Base-by-base conservation (phyloP, 2,797 vertebrate genomes). In the Orientallactaga sibirica region DNA sequence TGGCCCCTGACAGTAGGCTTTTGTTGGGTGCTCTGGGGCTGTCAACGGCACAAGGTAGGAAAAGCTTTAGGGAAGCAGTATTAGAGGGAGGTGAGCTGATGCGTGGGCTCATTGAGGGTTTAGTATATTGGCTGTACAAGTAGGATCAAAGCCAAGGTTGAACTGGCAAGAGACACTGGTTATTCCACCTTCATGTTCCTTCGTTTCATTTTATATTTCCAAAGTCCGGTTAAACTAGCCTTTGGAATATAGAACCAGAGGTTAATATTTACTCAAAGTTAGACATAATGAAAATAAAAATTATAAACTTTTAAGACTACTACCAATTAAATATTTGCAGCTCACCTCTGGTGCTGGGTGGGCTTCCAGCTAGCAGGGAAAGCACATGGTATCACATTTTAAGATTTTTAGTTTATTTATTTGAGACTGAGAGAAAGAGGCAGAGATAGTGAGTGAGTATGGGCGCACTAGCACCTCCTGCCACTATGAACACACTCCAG, bases 251-350 rank as follows among this genome's bases (percentile, higher is more conserved):
- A 78, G 85, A 86, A 55, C 37, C 67, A 80, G 62, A 93, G 83
- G 73, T 66, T 48, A 52, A 43, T 87, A 71, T 80, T 86, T 76
- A 82, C 52, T 76, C 85, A 79, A 10, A 78, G 61, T 85, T 68
- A 90, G 76, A 85, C 83, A 82, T 43, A 73, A 93, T 33, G 86
- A 94, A 87, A 96, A 86, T 79, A 15, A 84, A 81, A 90, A 66
- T 70, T 61, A 80, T 79, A 84, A 55, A 84, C 90, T 77, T 67
- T 80, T 80, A 86, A 70, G 83, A 83, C 27, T 4, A 25, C 62
- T 58, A 10, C 75, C 2, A 1, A 29, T 76, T 27, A 70, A 75
- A 88, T 25, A 3, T 71, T 55, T 29, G 90, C 79, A 73, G 41
- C 81, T 74, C 61, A 22, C 70, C 20, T 25, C 16, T 27, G 24